Conservation (phyloP, 1,140 invertebrate species). For the Drosophila sulfurigaster region DNA sequence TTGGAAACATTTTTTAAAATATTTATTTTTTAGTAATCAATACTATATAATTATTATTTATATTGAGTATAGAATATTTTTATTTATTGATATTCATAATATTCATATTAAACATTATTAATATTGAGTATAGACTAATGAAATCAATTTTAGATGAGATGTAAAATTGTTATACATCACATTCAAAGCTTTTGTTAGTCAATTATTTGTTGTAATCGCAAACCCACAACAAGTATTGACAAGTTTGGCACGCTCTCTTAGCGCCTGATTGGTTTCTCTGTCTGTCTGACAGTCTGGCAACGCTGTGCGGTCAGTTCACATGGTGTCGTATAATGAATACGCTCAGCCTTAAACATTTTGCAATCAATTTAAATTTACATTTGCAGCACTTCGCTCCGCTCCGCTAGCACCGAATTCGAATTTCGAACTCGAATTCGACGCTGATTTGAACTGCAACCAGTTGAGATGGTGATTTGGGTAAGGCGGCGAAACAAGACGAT, state of each 20-base stretch:
- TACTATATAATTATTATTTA: too few relatives aligned
- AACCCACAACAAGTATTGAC: not conserved
- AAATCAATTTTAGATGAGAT: too few relatives aligned
- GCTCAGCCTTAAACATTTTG: slow-evolving; percentile 69
- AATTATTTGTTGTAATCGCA: too few relatives aligned
- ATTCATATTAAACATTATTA: too few relatives aligned
- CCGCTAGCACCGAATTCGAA: not conserved
- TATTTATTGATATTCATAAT: too few relatives aligned
- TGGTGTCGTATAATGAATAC: slow-evolving; percentile 53
- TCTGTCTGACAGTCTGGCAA: slow-evolving; percentile 46
- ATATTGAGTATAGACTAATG: too few relatives aligned
- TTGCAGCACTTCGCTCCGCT: slow-evolving; percentile 55
- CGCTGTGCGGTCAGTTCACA: slow-evolving; percentile 28
- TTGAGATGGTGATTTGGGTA: slow-evolving; percentile 47
- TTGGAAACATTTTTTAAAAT: too few relatives aligned
- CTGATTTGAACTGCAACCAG: slow-evolving; percentile 21
- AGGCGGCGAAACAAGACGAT: slow-evolving; percentile 17
- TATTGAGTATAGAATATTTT: too few relatives aligned
- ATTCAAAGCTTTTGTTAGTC: not conserved
- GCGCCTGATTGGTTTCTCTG: not conserved
- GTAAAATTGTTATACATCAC: too few relatives aligned
- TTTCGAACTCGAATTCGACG: slow-evolving; percentile 12
- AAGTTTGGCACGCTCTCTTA: not conserved
- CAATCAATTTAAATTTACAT: slow-evolving; percentile 82
- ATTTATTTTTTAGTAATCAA: too few relatives aligned